phyloP scores from a whole-genome alignment of 2,888 invertebrate genomes.

The Erpobdella octoculata region DNA sequence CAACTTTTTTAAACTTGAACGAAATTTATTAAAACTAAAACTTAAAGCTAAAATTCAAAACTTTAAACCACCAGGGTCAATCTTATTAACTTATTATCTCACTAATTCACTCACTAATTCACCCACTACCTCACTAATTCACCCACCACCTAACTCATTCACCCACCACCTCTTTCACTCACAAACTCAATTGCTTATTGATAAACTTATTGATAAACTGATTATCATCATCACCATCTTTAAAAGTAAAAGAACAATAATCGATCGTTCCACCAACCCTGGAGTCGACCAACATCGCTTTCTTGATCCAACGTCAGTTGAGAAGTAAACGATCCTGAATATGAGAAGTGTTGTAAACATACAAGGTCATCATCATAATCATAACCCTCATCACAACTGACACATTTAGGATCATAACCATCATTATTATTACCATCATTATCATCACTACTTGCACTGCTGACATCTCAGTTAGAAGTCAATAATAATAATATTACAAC shows the following conservation, averaged over 20 bases:
- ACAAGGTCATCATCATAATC: background rate
- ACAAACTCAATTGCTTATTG: background rate
- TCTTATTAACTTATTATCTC: too few species aligned
- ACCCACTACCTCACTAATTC: background rate
- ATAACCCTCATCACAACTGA: background rate
- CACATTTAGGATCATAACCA: background rate
- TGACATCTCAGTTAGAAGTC: background rate
- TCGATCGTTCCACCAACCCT: conserved; percentile 51
- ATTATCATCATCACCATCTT: background rate
- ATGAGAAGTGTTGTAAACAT: conserved; percentile 18
- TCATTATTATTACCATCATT: background rate
- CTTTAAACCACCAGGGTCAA: too few species aligned
- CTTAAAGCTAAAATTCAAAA: too few species aligned
- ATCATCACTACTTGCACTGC: background rate
- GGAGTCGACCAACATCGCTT: conserved; percentile 86
- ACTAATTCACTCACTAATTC: background rate
- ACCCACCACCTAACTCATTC: background rate
- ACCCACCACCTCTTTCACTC: too few species aligned
- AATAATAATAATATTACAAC: background rate
- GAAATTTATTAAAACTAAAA: too few species aligned
- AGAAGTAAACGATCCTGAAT: background rate
- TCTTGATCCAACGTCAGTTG: conserved; percentile 29
- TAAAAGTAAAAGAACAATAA: background rate
- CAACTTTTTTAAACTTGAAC: too few species aligned
- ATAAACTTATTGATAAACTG: background rate